Conservation (phyloP, 2,797 vertebrate genomes). For the Anas flavirostris region DNA sequence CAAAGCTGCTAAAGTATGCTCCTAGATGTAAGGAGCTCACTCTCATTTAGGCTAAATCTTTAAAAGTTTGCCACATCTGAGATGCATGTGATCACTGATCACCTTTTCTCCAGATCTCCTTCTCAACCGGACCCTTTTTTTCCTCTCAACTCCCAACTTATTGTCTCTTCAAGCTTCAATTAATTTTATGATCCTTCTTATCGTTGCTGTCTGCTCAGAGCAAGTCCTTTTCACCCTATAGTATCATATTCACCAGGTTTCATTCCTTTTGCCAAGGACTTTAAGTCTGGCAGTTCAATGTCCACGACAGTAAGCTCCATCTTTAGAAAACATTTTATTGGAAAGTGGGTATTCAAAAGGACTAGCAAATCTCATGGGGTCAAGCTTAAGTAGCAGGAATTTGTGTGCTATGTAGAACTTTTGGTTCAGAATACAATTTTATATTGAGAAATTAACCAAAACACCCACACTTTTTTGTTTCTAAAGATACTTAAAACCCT, state of each 20-base stretch:
- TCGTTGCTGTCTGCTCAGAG: background rate
- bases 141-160: background rate
- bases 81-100: background rate
- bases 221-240: background rate
- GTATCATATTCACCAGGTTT: background rate
- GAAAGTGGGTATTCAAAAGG: background rate
- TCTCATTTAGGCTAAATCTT: background rate
- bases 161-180: background rate
- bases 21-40: background rate
- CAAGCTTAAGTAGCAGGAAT: background rate
- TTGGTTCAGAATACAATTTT: background rate
- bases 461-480: background rate
- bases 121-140: background rate
- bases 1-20: background rate
- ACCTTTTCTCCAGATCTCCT: background rate
- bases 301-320: background rate
- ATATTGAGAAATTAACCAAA: background rate
- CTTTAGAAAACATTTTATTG: background rate
- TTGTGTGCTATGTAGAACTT: background rate
- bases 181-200: conserved; percentile 4
- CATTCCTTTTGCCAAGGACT: background rate
- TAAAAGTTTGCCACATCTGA: background rate
- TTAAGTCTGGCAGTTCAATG: background rate
- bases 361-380: background rate
- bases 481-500: background rate